phyloP scores from a whole-genome alignment of 2,888 invertebrate genomes.

The Erebia aethiops region DNA sequence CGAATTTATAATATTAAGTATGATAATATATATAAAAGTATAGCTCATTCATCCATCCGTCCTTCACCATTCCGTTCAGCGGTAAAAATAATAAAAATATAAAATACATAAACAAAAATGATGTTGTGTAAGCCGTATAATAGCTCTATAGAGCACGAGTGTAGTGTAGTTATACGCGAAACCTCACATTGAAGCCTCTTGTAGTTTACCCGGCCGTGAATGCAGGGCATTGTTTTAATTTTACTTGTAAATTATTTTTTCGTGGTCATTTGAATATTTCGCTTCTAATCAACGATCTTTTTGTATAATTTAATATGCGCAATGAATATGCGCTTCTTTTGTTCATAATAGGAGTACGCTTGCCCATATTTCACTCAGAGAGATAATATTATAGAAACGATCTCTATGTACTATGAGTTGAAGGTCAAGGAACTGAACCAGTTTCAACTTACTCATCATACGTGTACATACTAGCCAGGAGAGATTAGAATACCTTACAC shows the following conservation, averaged over 20 bases:
- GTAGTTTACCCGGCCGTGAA: constrained; percentile 23
- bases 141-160: not conserved
- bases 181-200: constrained; percentile 20
- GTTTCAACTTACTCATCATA: too few species aligned
- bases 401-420: too few species aligned
- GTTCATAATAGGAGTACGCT: not conserved
- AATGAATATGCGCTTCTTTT: not conserved
- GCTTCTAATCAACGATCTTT: not conserved
- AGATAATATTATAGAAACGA: not conserved
- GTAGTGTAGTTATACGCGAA: constrained; percentile 15
- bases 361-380: not conserved
- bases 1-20: too few species aligned
- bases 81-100: too few species aligned
- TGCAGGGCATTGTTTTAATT: constrained; percentile 16
- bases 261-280: not conserved
- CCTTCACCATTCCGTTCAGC: too few species aligned
- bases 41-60: too few species aligned
- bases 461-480: too few species aligned
- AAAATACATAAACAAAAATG: not conserved
- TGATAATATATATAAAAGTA: too few species aligned
- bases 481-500: too few species aligned
- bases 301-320: not conserved
- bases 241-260: constrained; percentile 10
- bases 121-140: not conserved
- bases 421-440: too few species aligned